phyloP scores from a whole-genome alignment of 2,113 vertebrate genomes.

The Genyomyrus donnyi region DNA sequence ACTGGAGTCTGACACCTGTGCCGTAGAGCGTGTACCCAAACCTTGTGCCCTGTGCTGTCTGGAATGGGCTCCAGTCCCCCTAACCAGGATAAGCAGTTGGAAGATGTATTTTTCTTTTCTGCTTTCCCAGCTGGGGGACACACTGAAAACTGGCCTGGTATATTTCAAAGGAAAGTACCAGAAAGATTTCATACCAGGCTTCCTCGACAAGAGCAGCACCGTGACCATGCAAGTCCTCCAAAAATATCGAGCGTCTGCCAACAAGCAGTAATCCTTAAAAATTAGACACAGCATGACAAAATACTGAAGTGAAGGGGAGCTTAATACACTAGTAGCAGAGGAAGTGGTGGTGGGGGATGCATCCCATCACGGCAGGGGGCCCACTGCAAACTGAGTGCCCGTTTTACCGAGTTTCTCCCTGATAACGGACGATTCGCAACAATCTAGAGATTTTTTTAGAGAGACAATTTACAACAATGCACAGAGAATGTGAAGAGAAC shows the following conservation, averaged over 20 bases:
- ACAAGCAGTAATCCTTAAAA: neutral
- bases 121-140: neutral
- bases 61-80: neutral
- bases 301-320: neutral
- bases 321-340: neutral
- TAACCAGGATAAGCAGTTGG: neutral
- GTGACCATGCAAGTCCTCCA: neutral
- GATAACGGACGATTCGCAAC: neutral
- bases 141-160: neutral
- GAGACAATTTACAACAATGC: neutral
- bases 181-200: neutral
- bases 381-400: neutral
- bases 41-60: neutral
- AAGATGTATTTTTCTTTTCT: neutral
- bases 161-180: neutral
- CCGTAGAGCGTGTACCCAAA: neutral
- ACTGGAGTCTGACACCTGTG: too few relatives aligned
- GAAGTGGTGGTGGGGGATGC: neutral
- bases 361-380: too few relatives aligned
- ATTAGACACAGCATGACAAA: neutral
- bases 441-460: neutral
- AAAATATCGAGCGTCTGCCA: neutral
- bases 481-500: neutral
- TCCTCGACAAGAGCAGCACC: neutral
- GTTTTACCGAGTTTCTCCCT: neutral